Evolutionary conservation across 2,888 invertebrate species (phyloP), one percentile per base, ranked within the genome.

Genomic region (Macaria notata): DNA sequence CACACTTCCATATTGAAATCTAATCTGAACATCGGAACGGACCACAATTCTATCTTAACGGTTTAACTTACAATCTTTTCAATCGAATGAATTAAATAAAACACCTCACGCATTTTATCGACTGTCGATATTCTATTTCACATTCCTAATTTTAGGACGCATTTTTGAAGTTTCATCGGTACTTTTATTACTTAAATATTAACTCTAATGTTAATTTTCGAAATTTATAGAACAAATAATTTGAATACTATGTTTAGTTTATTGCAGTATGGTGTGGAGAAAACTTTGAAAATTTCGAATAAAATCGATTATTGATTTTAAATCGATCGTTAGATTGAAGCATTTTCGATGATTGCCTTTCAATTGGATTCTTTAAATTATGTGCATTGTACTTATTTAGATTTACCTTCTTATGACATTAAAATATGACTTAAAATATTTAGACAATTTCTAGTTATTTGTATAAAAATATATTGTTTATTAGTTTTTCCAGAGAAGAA

Each of bases 1-100:
- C 64, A 73, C 73, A 73, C 69, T 62, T 71, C 63, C 57, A 61
- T 56, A 59, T 66, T 64, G 63, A 69, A 64, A 73, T 70, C 68
- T 70, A 64, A 74, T 72, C 69, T 73, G 55, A 68, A 31, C 66
- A 71, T 74, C 71, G 33, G 68, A 67, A 53, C 59, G 63, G 59
- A 66, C 59, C 61, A 61, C 59, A 66, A 69, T 73, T 51, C 54
- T 52, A 73, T 72, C 68, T 70, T 59, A 66, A 67, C 61, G 57
- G 60, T 62, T 63, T 61, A 36, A 54, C 59, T 67, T 70, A 62
- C 63, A 70, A 75, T 75, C 71, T 72, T 72, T 69, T 66, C 64
- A 67, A 76, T 76, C 68, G 46, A 59, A 71, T 69, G 63, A 65
- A 54, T 68, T 66, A 61, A 64, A 61, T 48, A 48, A 71, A 56